Conservation (phyloP, 2,797 vertebrate genomes). For the Yasuhikotakia modesta region DNA sequence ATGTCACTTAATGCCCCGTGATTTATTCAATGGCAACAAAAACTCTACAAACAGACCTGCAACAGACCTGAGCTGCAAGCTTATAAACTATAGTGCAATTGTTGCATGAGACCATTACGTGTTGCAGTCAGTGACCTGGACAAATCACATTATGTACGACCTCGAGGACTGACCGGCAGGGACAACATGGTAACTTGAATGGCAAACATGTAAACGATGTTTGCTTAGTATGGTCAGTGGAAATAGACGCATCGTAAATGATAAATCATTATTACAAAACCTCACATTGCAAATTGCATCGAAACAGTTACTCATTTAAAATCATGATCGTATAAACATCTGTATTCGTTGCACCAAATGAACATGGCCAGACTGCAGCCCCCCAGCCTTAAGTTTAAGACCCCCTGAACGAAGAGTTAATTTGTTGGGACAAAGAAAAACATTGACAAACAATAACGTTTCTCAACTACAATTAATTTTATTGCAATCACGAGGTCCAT, state of each 20-base stretch:
- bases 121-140: constrained; percentile 18
- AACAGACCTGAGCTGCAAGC: no score
- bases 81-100: not conserved
- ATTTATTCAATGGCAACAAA: constrained; percentile 61
- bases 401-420: no score
- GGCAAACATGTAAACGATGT: not conserved
- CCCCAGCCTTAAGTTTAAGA: not conserved
- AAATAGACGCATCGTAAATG: not conserved
- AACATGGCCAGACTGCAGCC: no score
- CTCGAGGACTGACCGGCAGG: constrained; percentile 19
- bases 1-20: constrained; percentile 54
- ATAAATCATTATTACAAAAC: no score
- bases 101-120: constrained; percentile 4
- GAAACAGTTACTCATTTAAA: no score
- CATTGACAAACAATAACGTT: not conserved
- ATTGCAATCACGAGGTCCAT: not conserved
- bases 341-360: no score
- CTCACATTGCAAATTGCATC: no score
- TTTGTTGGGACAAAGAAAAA: not conserved
- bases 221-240: not conserved
- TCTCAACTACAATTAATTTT: not conserved
- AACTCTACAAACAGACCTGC: constrained; percentile 20
- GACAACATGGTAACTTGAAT: constrained; percentile 21
- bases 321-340: no score
- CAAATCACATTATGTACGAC: constrained; percentile 31